Evolutionary conservation across 2,113 vertebrate species (phyloP), one percentile per base, ranked within the genome.

Genomic region (Sturnira hondurensis): DNA sequence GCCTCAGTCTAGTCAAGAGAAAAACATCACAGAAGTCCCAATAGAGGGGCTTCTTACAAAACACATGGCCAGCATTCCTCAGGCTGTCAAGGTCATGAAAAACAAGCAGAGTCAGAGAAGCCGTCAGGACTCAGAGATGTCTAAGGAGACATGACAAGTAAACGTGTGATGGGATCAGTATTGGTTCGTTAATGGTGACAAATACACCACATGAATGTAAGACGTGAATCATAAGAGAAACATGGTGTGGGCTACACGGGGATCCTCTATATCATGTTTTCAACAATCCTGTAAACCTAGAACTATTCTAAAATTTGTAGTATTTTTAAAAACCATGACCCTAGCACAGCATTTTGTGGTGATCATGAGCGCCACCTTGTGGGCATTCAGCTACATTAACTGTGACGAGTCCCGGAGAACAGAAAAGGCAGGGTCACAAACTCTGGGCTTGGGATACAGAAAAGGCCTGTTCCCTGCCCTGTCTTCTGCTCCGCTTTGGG

Each of bases 281-380:
- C 45, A 41, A 22, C 19, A 10, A 19, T 26, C 54, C 7, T 22
- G 19, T 26, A 38, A 41, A 54, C 5, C 71, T 52, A 63, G 70
- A 82, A 54, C 81, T 22, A 8, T 2, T 43, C 4, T 5, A 4
- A 28, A 45, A 26, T 8, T 65, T 65, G 12, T 28, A 63, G 28
- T 63, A 31, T 3, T 54, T 33, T 36, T 20, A 63, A 41, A 38
- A 56, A 11, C 14, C 0, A 0, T 0, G n/a, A 4, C 10, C 0
- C 0, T 2, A 9, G 58, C 31, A 0, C 17, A 9, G 50, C 2
- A 2, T 81, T 58, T 90, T 36, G 31, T 10, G 0, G 61, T 1
- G 61, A 7, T 36, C 26, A 0, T 1, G 50, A 67, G 89, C 38
- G 56, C 96, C 97, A 86, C 89, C 96, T 93, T 19, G 93, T 95